These are phyloP conservation scores for Ophion ellenae DNA, from an alignment of 2,888 invertebrate species.

Conservation along the genomic window DNA sequence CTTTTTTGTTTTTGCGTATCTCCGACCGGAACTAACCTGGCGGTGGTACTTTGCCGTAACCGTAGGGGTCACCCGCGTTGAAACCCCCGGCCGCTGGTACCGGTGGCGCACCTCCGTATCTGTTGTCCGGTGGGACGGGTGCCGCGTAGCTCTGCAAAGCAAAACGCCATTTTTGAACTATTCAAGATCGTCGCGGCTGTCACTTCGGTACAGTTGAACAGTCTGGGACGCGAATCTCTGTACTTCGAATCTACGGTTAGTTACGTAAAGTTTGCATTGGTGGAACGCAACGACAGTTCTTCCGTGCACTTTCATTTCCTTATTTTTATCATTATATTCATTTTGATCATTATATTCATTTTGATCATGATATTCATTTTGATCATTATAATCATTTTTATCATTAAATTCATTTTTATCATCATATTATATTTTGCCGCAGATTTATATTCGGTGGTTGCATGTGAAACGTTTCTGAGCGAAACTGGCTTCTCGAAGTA, in stretches of 20 bases:
- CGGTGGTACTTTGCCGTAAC: slow-evolving; percentile 81
- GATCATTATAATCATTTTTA: too few relatives aligned
- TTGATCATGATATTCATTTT: too few relatives aligned
- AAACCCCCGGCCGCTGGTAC: slow-evolving; percentile 79
- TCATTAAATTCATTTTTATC: too few relatives aligned
- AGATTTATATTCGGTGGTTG: too few relatives aligned
- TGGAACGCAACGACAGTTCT: too few relatives aligned
- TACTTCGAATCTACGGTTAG: neutral
- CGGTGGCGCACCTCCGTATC: slow-evolving; percentile 80
- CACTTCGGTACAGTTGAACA: neutral
- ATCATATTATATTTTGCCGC: too few relatives aligned
- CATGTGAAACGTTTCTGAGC: too few relatives aligned
- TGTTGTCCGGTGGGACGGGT: slow-evolving; percentile 79
- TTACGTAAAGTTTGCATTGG: too few relatives aligned
- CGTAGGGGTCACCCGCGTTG: slow-evolving; percentile 80
- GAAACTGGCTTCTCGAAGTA: too few relatives aligned
- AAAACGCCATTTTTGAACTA: neutral
- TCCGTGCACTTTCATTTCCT: too few relatives aligned
- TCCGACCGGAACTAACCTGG: slow-evolving; percentile 75
- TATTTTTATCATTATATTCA: too few relatives aligned
- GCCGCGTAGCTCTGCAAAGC: slow-evolving; percentile 78
- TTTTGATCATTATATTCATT: too few relatives aligned
- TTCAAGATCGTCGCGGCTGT: neutral
- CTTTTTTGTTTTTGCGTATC: neutral
- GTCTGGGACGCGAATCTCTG: neutral